Base-by-base conservation (phyloP, 2,113 vertebrate genomes). In the Dunckerocampus dactyliophorus region DNA sequence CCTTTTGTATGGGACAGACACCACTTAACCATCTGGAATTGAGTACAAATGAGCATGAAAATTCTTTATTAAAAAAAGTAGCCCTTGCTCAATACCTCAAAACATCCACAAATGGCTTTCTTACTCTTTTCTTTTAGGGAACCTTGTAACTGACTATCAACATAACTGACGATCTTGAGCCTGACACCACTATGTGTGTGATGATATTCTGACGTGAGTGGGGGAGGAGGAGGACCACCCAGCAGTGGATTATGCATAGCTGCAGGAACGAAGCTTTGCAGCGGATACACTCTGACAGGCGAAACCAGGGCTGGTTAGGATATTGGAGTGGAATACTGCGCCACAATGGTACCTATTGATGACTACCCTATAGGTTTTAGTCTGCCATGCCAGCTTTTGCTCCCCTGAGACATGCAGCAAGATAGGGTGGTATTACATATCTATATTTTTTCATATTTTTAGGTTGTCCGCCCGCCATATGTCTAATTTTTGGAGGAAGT, bases 331-430 rank as follows among this genome's bases (percentile, higher is more conserved):
- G 73, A 71, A 56, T 42, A 56, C 1, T 39, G 70, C 47, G 14
- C 59, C 57, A 83, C 78, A 82, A 84, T 81, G 68, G 76, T 11
- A 80, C 57, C 77, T 77, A 67, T 85, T 83, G 77, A 86, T 82
- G 67, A 77, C 22, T 63, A 65, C 61, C 59, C 62, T 71, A 43
- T 56, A 69, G 74, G 39, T 70, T 75, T 62, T 72, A 75, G 70
- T 59, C 80, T 59, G 34, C 63, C 22, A 65, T 70, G 53, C 56
- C 69, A 69, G 43, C 28, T 63, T 66, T 54, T 73, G 68, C 48
- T 63, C 65, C 61, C 8, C 37, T 21, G 37, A 56, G 54, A 56
- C 37, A 21, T 9, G 21, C 12, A 13, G 19, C 11, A 16, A 56
- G 37, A 42, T 56, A 15, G 12, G 37, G 6, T 8, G 13, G 12